Conservation (phyloP, 2,113 vertebrate genomes). For the Saccopteryx bilineata region DNA sequence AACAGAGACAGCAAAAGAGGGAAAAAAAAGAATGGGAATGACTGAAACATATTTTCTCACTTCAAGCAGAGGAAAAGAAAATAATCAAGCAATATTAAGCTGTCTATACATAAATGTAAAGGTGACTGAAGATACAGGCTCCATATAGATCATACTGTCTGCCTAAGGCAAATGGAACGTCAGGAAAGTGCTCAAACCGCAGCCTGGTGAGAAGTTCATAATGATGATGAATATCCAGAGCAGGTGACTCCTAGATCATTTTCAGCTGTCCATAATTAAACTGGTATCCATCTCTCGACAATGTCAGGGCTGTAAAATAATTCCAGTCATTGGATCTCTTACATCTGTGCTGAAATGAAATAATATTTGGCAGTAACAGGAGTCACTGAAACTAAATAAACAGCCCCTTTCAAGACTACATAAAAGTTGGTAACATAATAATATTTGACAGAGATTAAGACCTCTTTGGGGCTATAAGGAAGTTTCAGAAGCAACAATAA, state of each 20-base stretch:
- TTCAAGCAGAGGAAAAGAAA: conserved; percentile 71
- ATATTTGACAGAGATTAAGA: conserved; percentile 85
- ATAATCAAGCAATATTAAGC: conserved; percentile 70
- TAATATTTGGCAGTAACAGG: conserved; percentile 85
- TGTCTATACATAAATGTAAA: conserved; percentile 48
- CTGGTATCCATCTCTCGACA: conserved; percentile 77
- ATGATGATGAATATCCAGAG: conserved; percentile 75
- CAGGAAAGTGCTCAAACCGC: background rate
- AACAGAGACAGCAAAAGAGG: background rate
- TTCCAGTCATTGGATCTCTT: conserved; percentile 77
- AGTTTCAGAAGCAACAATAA: conserved; percentile 84
- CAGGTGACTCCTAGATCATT: conserved; percentile 80
- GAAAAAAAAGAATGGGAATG: conserved; percentile 7
- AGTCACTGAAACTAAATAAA: conserved; percentile 85
- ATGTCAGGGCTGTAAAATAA: conserved; percentile 79
- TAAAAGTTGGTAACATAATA: conserved; percentile 82
- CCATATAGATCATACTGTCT: background rate
- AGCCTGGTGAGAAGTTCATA: conserved; percentile 63
- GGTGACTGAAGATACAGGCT: background rate
- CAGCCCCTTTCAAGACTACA: conserved; percentile 82
- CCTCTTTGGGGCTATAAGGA: conserved; percentile 78
- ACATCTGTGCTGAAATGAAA: conserved; percentile 86
- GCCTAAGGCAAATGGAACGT: conserved; percentile 16
- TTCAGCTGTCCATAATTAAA: conserved; percentile 85
- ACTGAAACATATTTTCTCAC: conserved; percentile 71